Evolutionary conservation across 2,113 vertebrate genomes (phyloP).

Genomic region (Phylloscopus trochilus): DNA sequence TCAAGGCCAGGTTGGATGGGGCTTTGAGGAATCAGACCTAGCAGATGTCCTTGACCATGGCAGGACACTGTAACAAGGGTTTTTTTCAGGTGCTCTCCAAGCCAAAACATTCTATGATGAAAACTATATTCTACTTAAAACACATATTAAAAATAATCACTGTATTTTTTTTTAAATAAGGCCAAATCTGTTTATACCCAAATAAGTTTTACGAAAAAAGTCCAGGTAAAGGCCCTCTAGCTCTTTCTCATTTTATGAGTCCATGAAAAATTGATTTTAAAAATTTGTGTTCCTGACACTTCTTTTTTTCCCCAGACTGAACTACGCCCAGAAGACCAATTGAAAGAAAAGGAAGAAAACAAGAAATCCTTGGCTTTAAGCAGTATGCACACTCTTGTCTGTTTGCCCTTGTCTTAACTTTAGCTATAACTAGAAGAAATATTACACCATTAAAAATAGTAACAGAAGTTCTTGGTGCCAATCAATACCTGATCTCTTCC

Average conservation of each 20-base stretch:
- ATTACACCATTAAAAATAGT: constrained; percentile 1
- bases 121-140: neutral
- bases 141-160: neutral
- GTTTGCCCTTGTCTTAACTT: constrained; percentile 3
- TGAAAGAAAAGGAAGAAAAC: neutral
- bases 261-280: neutral
- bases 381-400: neutral
- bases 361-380: neutral
- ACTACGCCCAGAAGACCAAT: neutral
- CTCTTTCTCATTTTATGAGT: neutral
- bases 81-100: neutral
- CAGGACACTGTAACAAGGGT: neutral
- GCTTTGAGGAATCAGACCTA: neutral
- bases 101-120: neutral
- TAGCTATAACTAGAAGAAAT: constrained; percentile 14
- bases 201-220: neutral
- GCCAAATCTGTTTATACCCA: neutral
- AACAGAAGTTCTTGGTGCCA: constrained; percentile 12
- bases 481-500: constrained; percentile 9
- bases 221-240: accelerated
- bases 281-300: neutral
- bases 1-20: neutral
- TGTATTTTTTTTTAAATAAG: neutral
- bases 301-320: neutral
- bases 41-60: neutral